A percentile compares a stretch with the other conserved stretches of the same genome.
These are phyloP conservation scores for Arge pagana DNA, from an alignment of 2,888 invertebrate genomes.

Conservation along the genomic window DNA sequence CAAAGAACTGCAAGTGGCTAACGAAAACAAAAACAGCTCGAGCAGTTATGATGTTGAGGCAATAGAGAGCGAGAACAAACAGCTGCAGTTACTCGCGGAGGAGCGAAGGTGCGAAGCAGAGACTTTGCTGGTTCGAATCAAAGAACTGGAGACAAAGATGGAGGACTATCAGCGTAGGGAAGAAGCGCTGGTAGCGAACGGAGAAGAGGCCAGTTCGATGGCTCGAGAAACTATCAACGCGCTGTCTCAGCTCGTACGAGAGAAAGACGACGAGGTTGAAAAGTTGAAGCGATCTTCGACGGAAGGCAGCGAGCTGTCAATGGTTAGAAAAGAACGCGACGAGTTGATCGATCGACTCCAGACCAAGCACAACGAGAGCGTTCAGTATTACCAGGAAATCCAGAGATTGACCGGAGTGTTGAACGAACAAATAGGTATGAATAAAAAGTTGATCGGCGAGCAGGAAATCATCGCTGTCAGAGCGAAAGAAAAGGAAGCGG, in stretches of 20 bases:
- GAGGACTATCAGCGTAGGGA: constrained; percentile 31
- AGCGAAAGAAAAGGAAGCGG: constrained; percentile 46
- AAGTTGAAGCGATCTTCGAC: constrained; percentile 35
- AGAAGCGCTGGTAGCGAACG: constrained; percentile 45
- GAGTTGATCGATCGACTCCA: constrained; percentile 75
- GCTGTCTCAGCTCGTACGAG: constrained; percentile 49
- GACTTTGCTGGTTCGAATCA: constrained; percentile 53
- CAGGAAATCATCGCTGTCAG: constrained; percentile 48
- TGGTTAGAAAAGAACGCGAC: constrained; percentile 65
- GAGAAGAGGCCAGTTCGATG: constrained; percentile 44
- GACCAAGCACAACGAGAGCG: constrained; percentile 82
- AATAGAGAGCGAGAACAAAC: constrained; percentile 29
- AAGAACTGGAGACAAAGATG: constrained; percentile 45
- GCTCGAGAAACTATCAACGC: constrained; percentile 52
- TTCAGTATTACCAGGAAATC: constrained; percentile 84
- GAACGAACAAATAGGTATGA: constrained; percentile 42
- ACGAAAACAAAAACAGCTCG: constrained; percentile 36
- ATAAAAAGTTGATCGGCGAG: constrained; percentile 59
- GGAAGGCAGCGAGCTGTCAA: constrained; percentile 25
- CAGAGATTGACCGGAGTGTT: constrained; percentile 70
- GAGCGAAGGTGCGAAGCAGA: constrained; percentile 58
- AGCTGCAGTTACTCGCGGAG: constrained; percentile 49
- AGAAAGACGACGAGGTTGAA: constrained; percentile 57
- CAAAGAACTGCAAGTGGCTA: constrained; percentile 37
- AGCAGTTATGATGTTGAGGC: constrained; percentile 31